A percentile compares a stretch with the other conserved stretches of the same genome.
Conservation (phyloP, 2,888 invertebrate genomes). For the Endotricha flammealis region DNA sequence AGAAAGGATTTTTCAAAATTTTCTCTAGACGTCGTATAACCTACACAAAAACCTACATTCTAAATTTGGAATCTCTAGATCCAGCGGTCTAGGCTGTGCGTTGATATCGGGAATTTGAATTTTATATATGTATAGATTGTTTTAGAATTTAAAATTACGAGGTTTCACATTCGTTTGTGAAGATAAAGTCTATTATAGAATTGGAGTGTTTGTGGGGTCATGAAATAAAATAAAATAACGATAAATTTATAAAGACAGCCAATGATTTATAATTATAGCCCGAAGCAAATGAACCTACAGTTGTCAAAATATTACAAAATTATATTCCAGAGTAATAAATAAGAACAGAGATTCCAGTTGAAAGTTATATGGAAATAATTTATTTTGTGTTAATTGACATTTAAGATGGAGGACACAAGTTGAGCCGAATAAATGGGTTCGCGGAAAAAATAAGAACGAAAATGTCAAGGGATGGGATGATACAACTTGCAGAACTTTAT, state of each 20-base stretch:
- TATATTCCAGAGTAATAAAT: conserved; percentile 9
- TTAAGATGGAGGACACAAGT: conserved; percentile 34
- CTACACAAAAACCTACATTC: no score
- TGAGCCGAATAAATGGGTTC: conserved; percentile 22
- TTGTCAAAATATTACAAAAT: conserved; percentile 8
- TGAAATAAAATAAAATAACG: not conserved
- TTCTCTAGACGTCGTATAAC: no score
- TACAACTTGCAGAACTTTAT: no score
- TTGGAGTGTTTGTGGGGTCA: no score
- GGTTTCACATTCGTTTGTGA: no score
- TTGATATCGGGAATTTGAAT: no score
- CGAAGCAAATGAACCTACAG: not conserved
- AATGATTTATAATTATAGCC: conserved; percentile 1
- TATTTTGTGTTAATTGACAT: conserved; percentile 42
- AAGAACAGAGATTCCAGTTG: conserved; percentile 10
- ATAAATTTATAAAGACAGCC: not conserved
- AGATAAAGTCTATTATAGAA: no score
- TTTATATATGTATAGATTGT: no score
- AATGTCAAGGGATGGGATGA: not conserved
- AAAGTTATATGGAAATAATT: conserved; percentile 6
- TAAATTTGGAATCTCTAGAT: no score
- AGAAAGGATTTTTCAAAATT: no score
- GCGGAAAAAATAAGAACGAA: conserved; percentile 27
- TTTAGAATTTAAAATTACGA: no score
- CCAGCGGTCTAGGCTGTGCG: no score